Base-by-base conservation (phyloP, 2,888 invertebrate species). In the Hyalella azteca region DNA sequence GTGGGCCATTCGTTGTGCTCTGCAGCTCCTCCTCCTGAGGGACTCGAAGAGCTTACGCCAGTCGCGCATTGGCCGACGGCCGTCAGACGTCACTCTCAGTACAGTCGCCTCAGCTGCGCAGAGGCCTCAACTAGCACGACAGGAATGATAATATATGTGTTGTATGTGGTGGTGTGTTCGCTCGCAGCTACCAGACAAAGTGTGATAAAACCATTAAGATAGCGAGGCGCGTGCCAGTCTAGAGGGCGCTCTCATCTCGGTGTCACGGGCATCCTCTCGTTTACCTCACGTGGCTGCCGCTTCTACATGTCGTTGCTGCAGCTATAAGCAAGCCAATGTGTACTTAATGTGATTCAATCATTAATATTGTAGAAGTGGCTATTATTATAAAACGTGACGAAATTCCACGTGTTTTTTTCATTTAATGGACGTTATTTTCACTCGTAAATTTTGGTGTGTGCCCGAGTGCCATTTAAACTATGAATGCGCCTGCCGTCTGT, bases 201-300 rank as follows among this genome's bases (percentile, higher is more conserved):
- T 83, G 81, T 78, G 81, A 83, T 83, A 83, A 83, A 83, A 81
- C 83, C 81, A 83, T 83, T 83, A 83, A 81, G 80, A 83, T 83
- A 81, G 66, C 66, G 32, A 66, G 66, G 39, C 66, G 66, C 66
- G 79, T 83, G 81, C 77, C 80, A 73, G 83, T 66, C 66, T 66
- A 66, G 66, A 66, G 66, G 66, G 66, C 36, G 66, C 66, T 83
- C 73, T 80, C 81, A 77, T 73, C 79, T 60, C 39, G 81, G 75
- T 80, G 59, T 76, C 80, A 79, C 79, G 76, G 50, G 81, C 77
- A 73, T 73, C 80, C 78, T 73, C 73, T 48, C 26, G 32, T 29
- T 39, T 36, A 73, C 36, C 78, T 49, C 45, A n/a, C 36, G 59
- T 73, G 75, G 50, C 60, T 48, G 66, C 26, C 22, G 54, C 29